A percentile compares a stretch with the other conserved stretches of the same genome.
phyloP scores from a whole-genome alignment of 92 coral and sea anemone genomes.

The Nematostella vectensis region DNA sequence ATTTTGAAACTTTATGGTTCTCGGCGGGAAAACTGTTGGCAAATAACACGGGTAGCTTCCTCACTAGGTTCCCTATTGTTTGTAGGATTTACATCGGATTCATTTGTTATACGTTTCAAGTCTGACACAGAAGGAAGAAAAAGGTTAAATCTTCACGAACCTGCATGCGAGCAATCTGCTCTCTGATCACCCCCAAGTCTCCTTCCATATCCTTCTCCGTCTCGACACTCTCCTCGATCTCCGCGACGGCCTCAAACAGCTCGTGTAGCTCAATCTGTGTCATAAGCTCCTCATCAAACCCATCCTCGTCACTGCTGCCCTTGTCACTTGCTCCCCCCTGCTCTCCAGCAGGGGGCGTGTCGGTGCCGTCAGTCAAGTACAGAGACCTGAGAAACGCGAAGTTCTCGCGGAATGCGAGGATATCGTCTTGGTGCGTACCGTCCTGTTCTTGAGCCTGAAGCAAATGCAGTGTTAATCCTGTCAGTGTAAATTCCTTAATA shows the following conservation, averaged over 20 bases:
- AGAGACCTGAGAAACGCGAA: constrained; percentile 78
- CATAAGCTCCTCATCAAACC: constrained; percentile 69
- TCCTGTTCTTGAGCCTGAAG: constrained; percentile 31
- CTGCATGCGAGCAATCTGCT: constrained; percentile 69
- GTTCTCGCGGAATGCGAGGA: constrained; percentile 66
- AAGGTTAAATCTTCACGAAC: constrained; percentile 11
- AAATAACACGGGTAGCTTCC: too few relatives aligned
- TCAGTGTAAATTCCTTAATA: constrained; percentile 10
- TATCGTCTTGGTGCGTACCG: constrained; percentile 30
- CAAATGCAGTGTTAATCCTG: too few relatives aligned
- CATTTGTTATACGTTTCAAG: too few relatives aligned
- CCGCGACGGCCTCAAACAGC: constrained; percentile 82
- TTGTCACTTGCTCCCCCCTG: constrained; percentile 10
- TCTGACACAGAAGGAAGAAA: too few relatives aligned
- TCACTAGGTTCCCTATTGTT: too few relatives aligned
- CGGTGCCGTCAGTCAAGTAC: constrained; percentile 31
- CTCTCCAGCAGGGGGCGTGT: constrained; percentile 3
- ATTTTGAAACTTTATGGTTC: too few relatives aligned
- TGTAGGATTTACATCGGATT: too few relatives aligned
- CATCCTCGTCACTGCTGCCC: constrained; percentile 30
- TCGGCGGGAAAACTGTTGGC: too few relatives aligned
- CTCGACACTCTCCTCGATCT: constrained; percentile 72
- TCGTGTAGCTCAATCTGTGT: constrained; percentile 82
- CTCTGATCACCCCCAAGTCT: constrained; percentile 50
- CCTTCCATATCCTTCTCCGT: constrained; percentile 51